Evolutionary conservation across 1,140 invertebrate species (phyloP).

Genomic region (Euwallacea fornicatus): DNA sequence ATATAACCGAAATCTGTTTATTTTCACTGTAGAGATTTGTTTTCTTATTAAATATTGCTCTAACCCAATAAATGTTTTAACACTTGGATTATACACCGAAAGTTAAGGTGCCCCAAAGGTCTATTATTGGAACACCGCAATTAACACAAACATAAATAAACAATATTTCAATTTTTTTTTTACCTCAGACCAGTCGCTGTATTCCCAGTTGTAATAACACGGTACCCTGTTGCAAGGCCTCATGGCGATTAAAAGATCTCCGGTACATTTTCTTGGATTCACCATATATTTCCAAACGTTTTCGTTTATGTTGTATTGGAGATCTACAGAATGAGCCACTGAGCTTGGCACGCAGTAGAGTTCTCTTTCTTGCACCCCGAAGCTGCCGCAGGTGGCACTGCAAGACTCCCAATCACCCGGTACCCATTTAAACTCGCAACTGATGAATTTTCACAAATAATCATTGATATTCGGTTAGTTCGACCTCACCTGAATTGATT

Average conservation of each 20-base stretch:
- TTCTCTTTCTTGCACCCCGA: conserved; percentile 63
- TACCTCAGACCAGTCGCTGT: conserved; percentile 71
- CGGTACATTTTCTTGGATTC: conserved; percentile 59
- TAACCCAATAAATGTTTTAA: no score
- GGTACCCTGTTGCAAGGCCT: conserved; percentile 63
- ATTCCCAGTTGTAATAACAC: conserved; percentile 69
- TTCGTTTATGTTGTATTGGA: conserved; percentile 23
- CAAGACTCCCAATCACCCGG: conserved; percentile 67
- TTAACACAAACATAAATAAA: no score
- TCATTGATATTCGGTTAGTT: no score
- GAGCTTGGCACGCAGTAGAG: conserved; percentile 63
- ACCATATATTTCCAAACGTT: conserved; percentile 56
- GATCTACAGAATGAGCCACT: not conserved
- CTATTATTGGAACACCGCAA: no score
- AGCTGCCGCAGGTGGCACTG: conserved; percentile 62
- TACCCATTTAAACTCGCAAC: conserved; percentile 66
- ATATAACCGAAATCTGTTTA: no score
- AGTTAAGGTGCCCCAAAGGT: no score
- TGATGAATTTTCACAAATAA: conserved; percentile 40
- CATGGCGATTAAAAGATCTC: conserved; percentile 53
- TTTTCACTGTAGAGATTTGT: no score
- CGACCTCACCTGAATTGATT: conserved; percentile 57
- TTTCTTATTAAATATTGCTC: no score
- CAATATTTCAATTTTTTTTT: conserved; percentile 9
- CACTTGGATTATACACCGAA: no score